Evolutionary conservation across 2,797 vertebrate genomes (phyloP), one percentile per base, ranked within the genome.

Genomic region (Carapus acus): DNA sequence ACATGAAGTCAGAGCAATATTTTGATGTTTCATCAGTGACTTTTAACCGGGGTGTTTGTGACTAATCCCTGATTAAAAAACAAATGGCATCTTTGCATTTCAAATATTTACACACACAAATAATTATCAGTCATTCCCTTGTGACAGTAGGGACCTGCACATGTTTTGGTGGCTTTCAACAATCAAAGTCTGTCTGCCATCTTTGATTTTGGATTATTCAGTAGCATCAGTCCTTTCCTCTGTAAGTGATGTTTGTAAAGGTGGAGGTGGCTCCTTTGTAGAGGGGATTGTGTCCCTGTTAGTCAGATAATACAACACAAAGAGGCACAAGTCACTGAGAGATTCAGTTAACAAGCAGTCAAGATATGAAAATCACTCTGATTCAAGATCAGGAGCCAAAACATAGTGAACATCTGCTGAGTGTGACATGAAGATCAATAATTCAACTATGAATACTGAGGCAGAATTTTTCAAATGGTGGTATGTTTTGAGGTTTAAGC

Each of bases 201-300:
- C 9, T 7, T 33, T 65, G 63, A 49, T 51, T 43, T 23, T 16
- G 57, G 44, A 33, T 62, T 24, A 18, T 56, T 74, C 58, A 66
- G 71, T 59, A 79, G 78, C 59, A 51, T 29, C 81, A 85, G 79
- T 84, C 84, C 63, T 91, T 88, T 54, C 94, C 94, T 2, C 90
- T 88, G 73, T 97, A 98, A 0, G 94, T 94, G 81, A 98, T 92
- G 76, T 98, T 98, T 58, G 91, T 98, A 78, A 98, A 98, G 41
- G 96, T 98, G 6, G 96, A 95, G 0, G 93, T 97, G 49, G 94
- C 94, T 67, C 91, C 91, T 88, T 93, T 95, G 64, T 93, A 98
- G 19, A 98, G 86, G 14, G 96, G 96, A 55, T 98, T 98, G 87
- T 97, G 89, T 45, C 83, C 91, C 96, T 98, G 82, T 18, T 40